Conservation (phyloP, 2,797 vertebrate species). For the Neostethus bicornis region DNA sequence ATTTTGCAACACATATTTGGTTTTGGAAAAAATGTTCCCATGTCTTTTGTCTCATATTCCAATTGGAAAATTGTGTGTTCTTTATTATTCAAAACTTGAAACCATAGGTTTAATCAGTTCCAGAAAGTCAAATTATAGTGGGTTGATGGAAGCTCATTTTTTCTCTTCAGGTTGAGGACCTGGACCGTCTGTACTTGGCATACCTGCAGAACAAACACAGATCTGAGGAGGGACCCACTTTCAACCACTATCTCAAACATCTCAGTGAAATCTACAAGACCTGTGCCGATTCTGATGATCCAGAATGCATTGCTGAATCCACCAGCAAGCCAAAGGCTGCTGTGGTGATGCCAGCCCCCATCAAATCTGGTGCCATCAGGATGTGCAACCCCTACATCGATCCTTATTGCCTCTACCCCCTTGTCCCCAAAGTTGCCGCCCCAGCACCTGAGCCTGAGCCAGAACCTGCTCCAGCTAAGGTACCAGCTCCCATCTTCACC, state of each 20-base stretch:
- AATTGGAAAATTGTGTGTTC: no score
- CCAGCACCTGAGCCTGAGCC: constrained; percentile 48
- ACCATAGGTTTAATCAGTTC: no score
- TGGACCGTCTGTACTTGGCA: constrained; percentile 79
- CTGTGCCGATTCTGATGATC: constrained; percentile 81
- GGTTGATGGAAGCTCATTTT: no score
- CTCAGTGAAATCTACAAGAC: constrained; percentile 80
- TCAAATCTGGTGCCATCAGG: constrained; percentile 66
- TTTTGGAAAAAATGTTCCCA: no score
- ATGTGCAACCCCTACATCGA: constrained; percentile 82
- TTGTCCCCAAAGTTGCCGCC: constrained; percentile 36
- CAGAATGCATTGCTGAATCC: constrained; percentile 81
- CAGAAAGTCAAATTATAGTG: no score
- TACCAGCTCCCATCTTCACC: constrained; percentile 68
- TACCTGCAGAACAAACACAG: constrained; percentile 83
- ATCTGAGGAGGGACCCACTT: constrained; percentile 72
- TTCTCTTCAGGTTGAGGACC: constrained; percentile 73
- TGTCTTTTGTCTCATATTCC: no score
- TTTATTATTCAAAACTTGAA: no score
- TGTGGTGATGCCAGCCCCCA: constrained; percentile 71
- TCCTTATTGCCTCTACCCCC: constrained; percentile 77
- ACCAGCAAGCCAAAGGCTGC: constrained; percentile 81
- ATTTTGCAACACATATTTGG: no score
- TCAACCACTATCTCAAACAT: constrained; percentile 81
- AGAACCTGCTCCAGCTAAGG: constrained; percentile 61